Base-by-base conservation (phyloP, 2,113 vertebrate species). In the Bufo gargarizans region DNA sequence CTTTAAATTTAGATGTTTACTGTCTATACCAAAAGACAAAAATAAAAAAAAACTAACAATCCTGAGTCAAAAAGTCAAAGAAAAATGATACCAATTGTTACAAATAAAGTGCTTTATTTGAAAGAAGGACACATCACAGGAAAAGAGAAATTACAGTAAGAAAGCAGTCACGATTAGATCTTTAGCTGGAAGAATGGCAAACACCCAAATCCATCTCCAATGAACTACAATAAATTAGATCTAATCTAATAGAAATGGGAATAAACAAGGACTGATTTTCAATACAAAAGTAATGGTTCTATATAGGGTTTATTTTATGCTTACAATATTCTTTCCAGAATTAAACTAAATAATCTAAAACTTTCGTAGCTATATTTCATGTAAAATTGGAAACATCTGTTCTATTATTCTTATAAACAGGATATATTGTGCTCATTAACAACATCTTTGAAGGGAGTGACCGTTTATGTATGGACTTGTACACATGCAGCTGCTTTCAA, bases 91-190 rank as follows among this genome's bases (percentile, higher is more conserved):
- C 1, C 33, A 33, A 33, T 59, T 43, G 50, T 58, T 74, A 85
- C 19, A 86, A 65, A 86, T 77, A 63, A 43, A 86, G 56, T 77
- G 20, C 12, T 12, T 53, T 77, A 49, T 76, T 77, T 6, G 61
- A 67, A 69, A 77, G 56, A 49, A 86, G 77, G 71, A 76, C 49
- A 76, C 47, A 55, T n/a, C 10, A 22, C 20, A 77, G 58, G 74
- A 63, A 77, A 77, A 77, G 74, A 86, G 74, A 86, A 86, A 86
- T 86, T 86, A 86, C 58, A 16, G 58, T 65, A 77, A 50, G 58
- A 85, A 86, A 77, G 74, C 58, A 86, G 78, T 77, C 84, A 86
- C 14, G 72, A 86, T 86, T 86, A 86, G 58, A 86, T 86, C 72
- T 86, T 86, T 53, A 33, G 74, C 56, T 77, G 19, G 12, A 85